Base-by-base conservation (phyloP, 2,113 vertebrate species). In the Callocephalon fimbriatum region DNA sequence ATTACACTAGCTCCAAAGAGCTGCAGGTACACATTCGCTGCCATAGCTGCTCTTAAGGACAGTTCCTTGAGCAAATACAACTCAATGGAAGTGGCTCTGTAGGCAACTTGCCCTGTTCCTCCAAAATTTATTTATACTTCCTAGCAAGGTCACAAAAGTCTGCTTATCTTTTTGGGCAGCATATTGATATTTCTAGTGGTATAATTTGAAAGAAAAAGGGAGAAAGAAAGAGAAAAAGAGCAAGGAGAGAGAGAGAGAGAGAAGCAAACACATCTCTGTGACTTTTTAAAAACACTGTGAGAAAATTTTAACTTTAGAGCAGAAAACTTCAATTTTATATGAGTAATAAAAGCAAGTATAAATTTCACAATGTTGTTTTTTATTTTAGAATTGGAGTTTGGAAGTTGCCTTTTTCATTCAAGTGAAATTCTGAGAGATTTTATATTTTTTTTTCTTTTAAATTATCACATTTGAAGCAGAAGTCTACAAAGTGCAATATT, bases 301-400 rank as follows among this genome's bases (percentile, higher is more conserved):
- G 61, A 86, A 92, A 56, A 90, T 14, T 59, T 62, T 47, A 85
- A 84, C n/a, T 72, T 78, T 18, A 47, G 61, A 95, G 40, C 8
- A 71, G 40, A 83, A 92, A 89, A 59, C 2, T 62, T 67, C 18
- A 8, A 40, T 71, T 88, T 90, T 40, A 35, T 40, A 37, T 42
- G 32, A 92, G 37, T 12, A 77, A 75, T 65, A 83, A 86, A 38
- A 88, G 45, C 86, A 93, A 93, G 23, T 83, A 74, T 48, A 63
- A 62, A 88, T 77, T 91, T 91, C 50, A 80, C 22, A 66, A n/a
- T n/a, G 7, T 18, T 75, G 3, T 11, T 77, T 88, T 91, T 92
- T 70, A 71, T 79, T 93, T 90, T 88, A 79, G 82, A 83, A 92
- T 62, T 82, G 16, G 40, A 54, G 80, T 92, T 84, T 86, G 59